Evolutionary conservation across 2,888 invertebrate species (phyloP).

Genomic region (Ceriagrion tenellum): DNA sequence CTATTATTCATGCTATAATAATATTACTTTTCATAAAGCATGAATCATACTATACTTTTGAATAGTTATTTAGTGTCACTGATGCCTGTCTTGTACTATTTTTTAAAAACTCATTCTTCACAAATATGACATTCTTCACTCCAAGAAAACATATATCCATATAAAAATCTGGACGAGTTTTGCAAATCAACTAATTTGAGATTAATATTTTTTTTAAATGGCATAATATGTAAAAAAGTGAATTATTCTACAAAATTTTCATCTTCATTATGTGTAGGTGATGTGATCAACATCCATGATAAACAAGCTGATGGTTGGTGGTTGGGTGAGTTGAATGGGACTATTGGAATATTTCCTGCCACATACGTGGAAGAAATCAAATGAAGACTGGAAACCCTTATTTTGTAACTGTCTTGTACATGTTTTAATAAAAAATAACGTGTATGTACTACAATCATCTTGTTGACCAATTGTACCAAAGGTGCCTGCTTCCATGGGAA

Average conservation of each 20-base stretch:
- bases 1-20: no score
- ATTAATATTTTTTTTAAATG: no score
- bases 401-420: neutral
- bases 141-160: no score
- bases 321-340: slow-evolving; percentile 92
- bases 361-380: slow-evolving; percentile 93
- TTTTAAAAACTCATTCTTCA: no score
- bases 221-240: neutral
- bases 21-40: no score
- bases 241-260: neutral
- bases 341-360: slow-evolving; percentile 94
- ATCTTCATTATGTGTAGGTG: slow-evolving; percentile 80
- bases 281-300: slow-evolving; percentile 91
- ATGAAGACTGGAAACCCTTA: slow-evolving; percentile 69
- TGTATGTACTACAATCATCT: neutral
- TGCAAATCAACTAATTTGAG: no score
- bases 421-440: slow-evolving; percentile 19
- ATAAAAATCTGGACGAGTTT: no score
- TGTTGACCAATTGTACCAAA: slow-evolving; percentile 24
- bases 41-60: no score
- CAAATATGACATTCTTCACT: no score
- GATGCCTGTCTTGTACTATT: no score
- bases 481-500: neutral
- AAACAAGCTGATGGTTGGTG: slow-evolving; percentile 98
- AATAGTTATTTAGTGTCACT: no score